Evolutionary conservation across 2,113 vertebrate species (phyloP), one percentile per base, ranked within the genome.

Genomic region (Chrysemys picta): DNA sequence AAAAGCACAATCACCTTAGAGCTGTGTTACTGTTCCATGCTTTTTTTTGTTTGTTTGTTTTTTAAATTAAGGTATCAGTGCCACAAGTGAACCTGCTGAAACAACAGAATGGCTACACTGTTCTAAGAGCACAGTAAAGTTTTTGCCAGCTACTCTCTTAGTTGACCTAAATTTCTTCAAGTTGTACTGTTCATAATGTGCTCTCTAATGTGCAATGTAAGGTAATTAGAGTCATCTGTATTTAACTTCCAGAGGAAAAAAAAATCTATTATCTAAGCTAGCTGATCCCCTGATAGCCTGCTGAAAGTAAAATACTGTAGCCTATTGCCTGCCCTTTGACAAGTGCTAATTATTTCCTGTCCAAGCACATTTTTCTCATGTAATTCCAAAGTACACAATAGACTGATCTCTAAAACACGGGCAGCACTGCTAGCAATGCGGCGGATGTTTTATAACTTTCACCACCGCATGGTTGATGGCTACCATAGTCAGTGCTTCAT

Each of bases 321-420:
- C 98, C 98, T 98, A 98, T 96, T 97, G 98, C 98, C 96, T 98
- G 98, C 98, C 98, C 97, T 97, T 98, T 95, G 98, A 98, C 98
- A 98, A 98, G 98, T 95, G 97, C 98, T 97, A 97, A 99, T 98
- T 98, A 98, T 98, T 99, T 99, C 98, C 99, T 99, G 98, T 98
- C 98, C 98, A 96, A 98, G 97, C 95, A 97, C 97, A 95, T 98
- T 97, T 98, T 97, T 97, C 96, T 96, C 81, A 45, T 96, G 97
- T 97, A 97, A 98, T 97, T 98, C 98, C 95, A 93, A 97, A 95
- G 96, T 96, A 96, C 96, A 98, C 97, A 98, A 97, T 53, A 95
- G 98, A 59, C 97, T 97, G 94, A 96, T 95, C 93, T 98, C 96
- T 96, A 78, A 87, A 96, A 96, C 89, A 82, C 10, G 87, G 97